Evolutionary conservation across 2,888 invertebrate species (phyloP).

Genomic region (Boloria euphrosyne): DNA sequence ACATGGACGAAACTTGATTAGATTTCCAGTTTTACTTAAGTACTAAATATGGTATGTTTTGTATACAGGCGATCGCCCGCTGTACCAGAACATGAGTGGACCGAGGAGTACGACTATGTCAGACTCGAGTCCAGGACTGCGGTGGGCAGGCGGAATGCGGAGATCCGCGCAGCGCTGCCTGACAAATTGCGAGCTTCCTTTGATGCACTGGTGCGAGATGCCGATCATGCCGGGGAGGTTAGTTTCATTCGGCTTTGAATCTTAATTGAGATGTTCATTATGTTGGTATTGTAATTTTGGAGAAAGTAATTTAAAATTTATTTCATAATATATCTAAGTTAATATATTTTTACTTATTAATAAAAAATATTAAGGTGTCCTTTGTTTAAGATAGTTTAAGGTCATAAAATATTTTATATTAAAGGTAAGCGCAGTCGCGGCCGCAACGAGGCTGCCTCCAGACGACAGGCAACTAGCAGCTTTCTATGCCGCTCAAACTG

Average conservation of each 20-base stretch:
- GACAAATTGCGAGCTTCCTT: slow-evolving; percentile 88
- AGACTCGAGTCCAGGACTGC: slow-evolving; percentile 90
- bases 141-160: slow-evolving; percentile 87
- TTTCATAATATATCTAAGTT: background rate
- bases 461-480: slow-evolving; percentile 92
- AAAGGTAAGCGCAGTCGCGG: slow-evolving; percentile 78
- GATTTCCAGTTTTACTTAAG: background rate
- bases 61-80: slow-evolving; percentile 64
- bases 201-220: slow-evolving; percentile 88
- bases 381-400: background rate
- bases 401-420: slow-evolving; percentile 1
- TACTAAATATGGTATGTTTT: background rate
- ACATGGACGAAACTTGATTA: no score
- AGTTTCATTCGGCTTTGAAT: slow-evolving; percentile 41
- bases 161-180: slow-evolving; percentile 87
- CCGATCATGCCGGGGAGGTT: slow-evolving; percentile 83
- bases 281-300: no score
- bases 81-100: slow-evolving; percentile 82
- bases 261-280: background rate
- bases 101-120: slow-evolving; percentile 96
- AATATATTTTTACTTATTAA: no score
- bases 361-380: no score
- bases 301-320: background rate
- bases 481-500: slow-evolving; percentile 94
- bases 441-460: slow-evolving; percentile 83